These are phyloP conservation scores for Eulithis testata DNA, from an alignment of 2,888 invertebrate genomes.

Conservation along the genomic window DNA sequence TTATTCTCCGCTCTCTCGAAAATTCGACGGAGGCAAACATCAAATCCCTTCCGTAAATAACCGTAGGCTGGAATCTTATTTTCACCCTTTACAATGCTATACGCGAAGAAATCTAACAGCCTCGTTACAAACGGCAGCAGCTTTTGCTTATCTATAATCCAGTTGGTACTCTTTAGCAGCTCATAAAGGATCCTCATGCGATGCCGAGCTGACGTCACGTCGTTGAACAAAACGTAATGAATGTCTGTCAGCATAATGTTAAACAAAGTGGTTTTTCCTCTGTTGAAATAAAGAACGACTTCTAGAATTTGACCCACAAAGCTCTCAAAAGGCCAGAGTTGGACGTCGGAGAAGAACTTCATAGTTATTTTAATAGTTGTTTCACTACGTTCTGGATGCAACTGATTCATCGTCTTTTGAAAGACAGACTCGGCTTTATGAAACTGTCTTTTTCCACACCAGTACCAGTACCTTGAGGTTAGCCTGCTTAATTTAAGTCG, in stretches of 20 bases:
- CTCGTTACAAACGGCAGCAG: slow-evolving; percentile 68
- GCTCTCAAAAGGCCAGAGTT: slow-evolving; percentile 63
- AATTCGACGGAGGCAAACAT: slow-evolving; percentile 81
- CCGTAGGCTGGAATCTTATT: slow-evolving; percentile 52
- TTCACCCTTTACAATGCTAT: slow-evolving; percentile 58
- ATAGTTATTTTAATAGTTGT: slow-evolving; percentile 58
- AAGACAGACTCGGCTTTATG: slow-evolving; percentile 58
- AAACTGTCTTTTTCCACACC: slow-evolving; percentile 56
- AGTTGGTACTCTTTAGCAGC: slow-evolving; percentile 72
- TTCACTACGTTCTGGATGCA: slow-evolving; percentile 63
- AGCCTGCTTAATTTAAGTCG: slow-evolving; percentile 55
- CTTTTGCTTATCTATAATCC: slow-evolving; percentile 71
- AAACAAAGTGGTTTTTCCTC: slow-evolving; percentile 57
- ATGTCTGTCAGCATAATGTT: slow-evolving; percentile 66
- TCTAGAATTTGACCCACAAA: slow-evolving; percentile 65
- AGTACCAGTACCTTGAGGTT: slow-evolving; percentile 50
- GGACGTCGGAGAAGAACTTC: slow-evolving; percentile 56
- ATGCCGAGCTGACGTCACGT: slow-evolving; percentile 66
- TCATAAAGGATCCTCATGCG: slow-evolving; percentile 79
- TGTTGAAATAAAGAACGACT: slow-evolving; percentile 58
- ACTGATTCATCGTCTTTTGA: slow-evolving; percentile 56
- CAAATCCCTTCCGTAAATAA: slow-evolving; percentile 77
- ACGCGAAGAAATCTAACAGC: slow-evolving; percentile 76
- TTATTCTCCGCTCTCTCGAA: slow-evolving; percentile 76
- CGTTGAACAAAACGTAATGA: slow-evolving; percentile 57